phyloP scores from a whole-genome alignment of 37 sponge, comb jelly and placozoan genomes.

The Spongilla lacustris region DNA sequence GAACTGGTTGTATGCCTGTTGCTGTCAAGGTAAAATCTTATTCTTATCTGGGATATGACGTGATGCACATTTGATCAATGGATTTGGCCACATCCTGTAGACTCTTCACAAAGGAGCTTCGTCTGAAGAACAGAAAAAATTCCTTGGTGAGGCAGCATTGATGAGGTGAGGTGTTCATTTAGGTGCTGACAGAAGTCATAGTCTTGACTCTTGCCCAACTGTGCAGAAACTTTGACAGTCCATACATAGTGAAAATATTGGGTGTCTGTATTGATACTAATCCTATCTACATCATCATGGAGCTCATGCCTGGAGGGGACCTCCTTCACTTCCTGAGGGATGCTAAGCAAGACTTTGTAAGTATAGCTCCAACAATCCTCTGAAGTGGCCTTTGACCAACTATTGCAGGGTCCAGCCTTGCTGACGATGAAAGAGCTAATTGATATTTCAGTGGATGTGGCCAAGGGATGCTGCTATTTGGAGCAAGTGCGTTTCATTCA shows the following conservation, averaged over 20 bases:
- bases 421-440: slow-evolving; percentile 75
- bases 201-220: too few species aligned
- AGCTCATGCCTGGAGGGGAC: slow-evolving; percentile 87
- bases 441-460: slow-evolving; percentile 67
- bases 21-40: slow-evolving; percentile 72
- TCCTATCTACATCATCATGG: slow-evolving; percentile 86
- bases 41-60: too few species aligned
- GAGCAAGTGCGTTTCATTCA: slow-evolving; percentile 84
- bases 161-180: slow-evolving; percentile 55
- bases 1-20: slow-evolving; percentile 62
- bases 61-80: too few species aligned
- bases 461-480: slow-evolving; percentile 75
- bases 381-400: too few species aligned
- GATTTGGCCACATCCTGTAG: not conserved
- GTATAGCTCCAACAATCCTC: not conserved
- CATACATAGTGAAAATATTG: slow-evolving; percentile 74
- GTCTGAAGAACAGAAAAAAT: slow-evolving; percentile 63
- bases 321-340: slow-evolving; percentile 77
- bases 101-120: slow-evolving; percentile 69
- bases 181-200: too few species aligned
- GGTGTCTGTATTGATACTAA: slow-evolving; percentile 84
- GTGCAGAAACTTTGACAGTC: slow-evolving; percentile 72
- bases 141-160: slow-evolving; percentile 75
- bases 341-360: slow-evolving; percentile 65
- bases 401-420: slow-evolving; percentile 67